Evolutionary conservation across 2,797 vertebrate genomes (phyloP), one percentile per base, ranked within the genome.

Genomic region (Bradypodion pumilum): DNA sequence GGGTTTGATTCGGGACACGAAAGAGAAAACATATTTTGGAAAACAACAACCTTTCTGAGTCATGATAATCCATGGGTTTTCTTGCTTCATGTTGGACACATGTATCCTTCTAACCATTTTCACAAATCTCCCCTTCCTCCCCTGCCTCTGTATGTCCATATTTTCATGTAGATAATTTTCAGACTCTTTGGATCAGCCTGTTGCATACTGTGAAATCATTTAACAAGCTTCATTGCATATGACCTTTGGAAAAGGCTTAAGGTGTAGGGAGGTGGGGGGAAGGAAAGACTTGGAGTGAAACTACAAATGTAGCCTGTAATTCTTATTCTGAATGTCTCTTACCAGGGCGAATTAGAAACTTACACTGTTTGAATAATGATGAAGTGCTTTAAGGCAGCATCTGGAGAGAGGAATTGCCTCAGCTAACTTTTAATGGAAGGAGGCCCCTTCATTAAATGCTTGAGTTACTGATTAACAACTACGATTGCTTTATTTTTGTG

Each of bases 381-480:
- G 60, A 91, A 94, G 68, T n/a, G 81, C 93, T 94, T 85, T 90
- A 91, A 94, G 94, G 95, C 93, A 92, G 85, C 89, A 87, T 81
- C 87, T 74, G 84, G 80, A 91, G 88, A 90, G 85, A 23, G 84
- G 82, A 82, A 83, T 88, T 68, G 78, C 90, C 87, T 89, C 70
- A 56, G 86, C 91, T 70, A 83, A 60, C 44, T 75, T 89, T 56
- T 86, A 80, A 88, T 92, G 87, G 89, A 91, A 91, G 90, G 84
- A 59, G 70, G 76, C 85, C 82, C 37, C 90, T 91, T 91, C 91
- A 94, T 91, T 94, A 93, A 93, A 92, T 92, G 83, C 89, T 91
- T 81, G 86, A 90, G 95, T 96, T 93, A 96, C 93, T 96, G 90
- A 96, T 96, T 97, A 95, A 96, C 92, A 92, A 91, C 81, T 90